Conservation (phyloP, 2,113 vertebrate genomes). For the Athene cunicularia region DNA sequence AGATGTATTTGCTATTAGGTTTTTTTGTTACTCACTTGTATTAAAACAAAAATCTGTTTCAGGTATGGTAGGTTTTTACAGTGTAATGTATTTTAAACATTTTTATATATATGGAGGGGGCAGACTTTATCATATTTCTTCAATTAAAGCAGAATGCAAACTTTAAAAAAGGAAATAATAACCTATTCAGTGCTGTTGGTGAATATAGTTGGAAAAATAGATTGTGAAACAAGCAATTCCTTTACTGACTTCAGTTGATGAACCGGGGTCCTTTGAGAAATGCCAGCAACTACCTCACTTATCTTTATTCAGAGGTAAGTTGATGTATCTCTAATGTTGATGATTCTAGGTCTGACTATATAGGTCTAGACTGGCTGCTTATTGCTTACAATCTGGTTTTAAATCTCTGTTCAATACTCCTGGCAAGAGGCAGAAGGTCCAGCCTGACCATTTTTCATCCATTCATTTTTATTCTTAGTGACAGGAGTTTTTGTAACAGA, state of each 20-base stretch:
- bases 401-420: not conserved
- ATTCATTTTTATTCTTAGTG: slow-evolving; percentile 40
- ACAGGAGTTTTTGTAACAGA: slow-evolving; percentile 38
- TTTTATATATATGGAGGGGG: not conserved
- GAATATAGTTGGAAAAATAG: not conserved
- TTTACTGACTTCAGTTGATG: not conserved
- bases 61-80: not conserved
- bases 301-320: not conserved
- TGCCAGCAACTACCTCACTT: not conserved
- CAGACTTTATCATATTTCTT: not conserved
- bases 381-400: not conserved
- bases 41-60: not conserved
- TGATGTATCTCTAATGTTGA: not conserved
- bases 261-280: not conserved
- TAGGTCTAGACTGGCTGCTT: not conserved
- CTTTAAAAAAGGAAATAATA: not conserved
- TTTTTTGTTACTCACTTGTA: not conserved
- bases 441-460: slow-evolving; percentile 3
- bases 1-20: not conserved
- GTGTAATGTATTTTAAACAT: not conserved
- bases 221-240: not conserved
- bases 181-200: not conserved
- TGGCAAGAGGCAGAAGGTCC: slow-evolving; percentile 43
- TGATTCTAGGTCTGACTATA: not conserved
- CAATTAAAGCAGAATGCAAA: not conserved